Percentiles rank a stretch among this genome's conserved stretches.
Evolutionary conservation across 2,113 vertebrate species (phyloP).

Genomic region (Chlamydotis undulata): DNA sequence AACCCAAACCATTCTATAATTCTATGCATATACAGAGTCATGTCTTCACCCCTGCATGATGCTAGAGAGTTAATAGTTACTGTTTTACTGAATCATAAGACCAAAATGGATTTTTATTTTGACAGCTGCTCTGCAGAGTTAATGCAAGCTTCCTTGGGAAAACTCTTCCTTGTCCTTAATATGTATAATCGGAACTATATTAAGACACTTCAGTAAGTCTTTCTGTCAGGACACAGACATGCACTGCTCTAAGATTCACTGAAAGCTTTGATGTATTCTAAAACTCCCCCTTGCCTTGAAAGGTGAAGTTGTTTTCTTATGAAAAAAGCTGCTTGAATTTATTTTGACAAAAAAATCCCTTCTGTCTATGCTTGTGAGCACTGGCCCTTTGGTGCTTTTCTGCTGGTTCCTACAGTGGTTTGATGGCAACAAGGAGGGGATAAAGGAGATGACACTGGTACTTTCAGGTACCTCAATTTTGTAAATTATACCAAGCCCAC

Average conservation of each 20-base stretch:
- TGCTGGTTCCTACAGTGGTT: background rate
- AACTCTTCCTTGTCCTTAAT: background rate
- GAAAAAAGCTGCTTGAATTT: background rate
- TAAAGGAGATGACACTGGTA: background rate
- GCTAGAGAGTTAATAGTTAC: background rate
- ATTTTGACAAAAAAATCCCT: background rate
- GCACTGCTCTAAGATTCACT: background rate
- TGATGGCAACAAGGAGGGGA: background rate
- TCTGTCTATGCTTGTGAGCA: background rate
- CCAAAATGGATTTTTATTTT: background rate
- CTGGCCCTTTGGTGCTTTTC: background rate
- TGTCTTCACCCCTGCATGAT: background rate
- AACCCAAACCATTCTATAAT: too few relatives aligned
- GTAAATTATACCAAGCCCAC: background rate
- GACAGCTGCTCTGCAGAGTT: background rate
- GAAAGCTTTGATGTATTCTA: background rate
- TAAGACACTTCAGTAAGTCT: background rate
- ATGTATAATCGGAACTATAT: background rate
- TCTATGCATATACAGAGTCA: too few relatives aligned
- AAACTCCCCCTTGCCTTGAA: background rate
- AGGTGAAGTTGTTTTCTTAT: background rate
- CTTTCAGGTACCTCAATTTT: background rate
- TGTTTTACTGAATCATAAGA: background rate
- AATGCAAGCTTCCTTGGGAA: background rate
- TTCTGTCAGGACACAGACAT: background rate